Evolutionary conservation across 2,888 invertebrate species (phyloP).

Genomic region (Acanthosoma haemorrhoidale): DNA sequence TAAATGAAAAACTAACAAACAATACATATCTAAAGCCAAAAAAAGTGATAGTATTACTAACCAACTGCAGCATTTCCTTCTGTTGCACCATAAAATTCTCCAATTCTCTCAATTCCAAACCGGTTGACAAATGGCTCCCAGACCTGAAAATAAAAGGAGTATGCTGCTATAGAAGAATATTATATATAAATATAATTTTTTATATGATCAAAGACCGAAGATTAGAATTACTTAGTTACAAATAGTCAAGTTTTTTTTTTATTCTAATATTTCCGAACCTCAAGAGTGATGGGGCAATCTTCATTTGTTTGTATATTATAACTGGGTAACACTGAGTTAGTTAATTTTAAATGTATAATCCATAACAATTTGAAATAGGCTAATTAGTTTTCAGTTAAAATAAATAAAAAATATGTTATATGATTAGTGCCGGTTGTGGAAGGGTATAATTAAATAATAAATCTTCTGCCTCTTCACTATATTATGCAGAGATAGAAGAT

Average conservation of each 20-base stretch:
- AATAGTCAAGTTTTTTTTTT: neutral
- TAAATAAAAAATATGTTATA: too few relatives aligned
- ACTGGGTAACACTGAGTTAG: too few relatives aligned
- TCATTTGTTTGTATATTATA: too few relatives aligned
- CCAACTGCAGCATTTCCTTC: slow-evolving; percentile 92
- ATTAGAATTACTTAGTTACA: neutral
- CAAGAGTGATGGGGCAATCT: too few relatives aligned
- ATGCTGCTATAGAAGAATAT: neutral
- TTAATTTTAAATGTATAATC: too few relatives aligned
- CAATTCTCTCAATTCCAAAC: slow-evolving; percentile 71
- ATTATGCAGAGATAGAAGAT: too few relatives aligned
- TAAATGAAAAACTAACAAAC: neutral
- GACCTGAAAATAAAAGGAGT: slow-evolving; percentile 49
- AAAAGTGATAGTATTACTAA: too few relatives aligned
- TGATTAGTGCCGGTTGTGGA: too few relatives aligned
- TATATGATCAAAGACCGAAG: neutral
- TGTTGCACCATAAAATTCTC: slow-evolving; percentile 93
- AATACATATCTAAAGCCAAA: neutral
- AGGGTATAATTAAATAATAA: too few relatives aligned
- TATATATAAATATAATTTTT: neutral
- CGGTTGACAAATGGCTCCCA: slow-evolving; percentile 83
- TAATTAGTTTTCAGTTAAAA: too few relatives aligned
- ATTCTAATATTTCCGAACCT: neutral
- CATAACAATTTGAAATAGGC: too few relatives aligned
- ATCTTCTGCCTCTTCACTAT: too few relatives aligned